Base-by-base conservation (phyloP, 30 jellyfish, hydroid and myxozoan genomes). In the Turritopsis rubra region DNA sequence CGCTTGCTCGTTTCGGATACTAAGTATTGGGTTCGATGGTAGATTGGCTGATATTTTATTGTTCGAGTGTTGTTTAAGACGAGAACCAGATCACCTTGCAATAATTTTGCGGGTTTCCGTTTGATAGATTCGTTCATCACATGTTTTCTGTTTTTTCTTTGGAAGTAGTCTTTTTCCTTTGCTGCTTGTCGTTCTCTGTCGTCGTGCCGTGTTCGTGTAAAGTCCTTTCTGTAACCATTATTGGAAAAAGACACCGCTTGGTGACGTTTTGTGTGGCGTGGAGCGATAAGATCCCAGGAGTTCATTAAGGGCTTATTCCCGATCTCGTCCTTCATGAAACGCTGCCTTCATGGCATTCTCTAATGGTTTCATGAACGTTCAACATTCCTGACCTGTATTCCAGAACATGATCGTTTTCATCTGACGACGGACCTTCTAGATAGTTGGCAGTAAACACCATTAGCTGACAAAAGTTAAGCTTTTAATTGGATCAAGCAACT, bases 331-430 rank as follows among this genome's bases (percentile, higher is more conserved):
- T 20, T 26, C 60, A 82, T 78, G 78, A 82, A 28, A 52, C 8
- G 79, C 85, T 8, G 60, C 28, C n/a, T 78, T 78, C 85, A 78
- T 28, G 7, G 85, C 85, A 8, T 78, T 52, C 77, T 24, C 78
- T 1, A 78, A n/a, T 16, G 85, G 85, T 52, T 78, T 28, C 72
- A 78, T 78, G 53, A 78, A 78, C 7, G 85, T 78, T 75, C n/a
- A n/a, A n/a, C n/a, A n/a, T n/a, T n/a, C n/a, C n/a, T n/a, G n/a
- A n/a, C n/a, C n/a, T n/a, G n/a, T n/a, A n/a, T n/a, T n/a, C n/a
- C n/a, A n/a, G n/a, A n/a, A n/a, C n/a, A n/a, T n/a, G n/a, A n/a
- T n/a, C n/a, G n/a, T n/a, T n/a, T n/a, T n/a, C n/a, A n/a, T n/a
- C n/a, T n/a, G n/a, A n/a, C n/a, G n/a, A n/a, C n/a, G n/a, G n/a